Evolutionary conservation across 1,140 invertebrate species (phyloP), one percentile per base, ranked within the genome.

Genomic region (Scaptomyza graminum): DNA sequence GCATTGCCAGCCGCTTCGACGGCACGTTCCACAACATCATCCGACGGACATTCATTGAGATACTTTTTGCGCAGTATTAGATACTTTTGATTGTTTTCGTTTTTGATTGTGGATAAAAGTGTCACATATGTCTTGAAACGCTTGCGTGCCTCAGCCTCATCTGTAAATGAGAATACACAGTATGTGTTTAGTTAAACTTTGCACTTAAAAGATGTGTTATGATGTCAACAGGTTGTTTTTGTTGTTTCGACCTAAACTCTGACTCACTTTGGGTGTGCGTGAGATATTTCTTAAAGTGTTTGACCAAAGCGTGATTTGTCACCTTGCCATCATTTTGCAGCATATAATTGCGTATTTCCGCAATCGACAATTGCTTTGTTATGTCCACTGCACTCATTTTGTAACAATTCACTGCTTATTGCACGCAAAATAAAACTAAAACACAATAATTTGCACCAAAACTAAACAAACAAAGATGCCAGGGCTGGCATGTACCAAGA

Each of bases 81-180:
- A 92, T 95, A 96, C 91, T 97, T 98, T 84, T 97, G 96, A 64
- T 95, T 96, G 92, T 95, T 94, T 88, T 95, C 95, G 74, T 94
- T 94, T 90, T 95, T 97, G 50, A 98, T 97, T 6, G 95, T 95
- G 3, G 97, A 96, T 68, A 99, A 92, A 37, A 94, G 94, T 90
- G 98, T 98, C 3, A 99, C 96, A 92, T 96, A 97, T 65, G 97
- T 96, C 93, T 98, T 98, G 90, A 98, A 98, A 74, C 95, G 94
- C 74, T 94, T 95, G 76, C 97, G 93, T 1, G 97, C 96, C 92
- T 96, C 65, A 95, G 97, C 96, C 92, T 96, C 65, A 95, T 77
- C 84, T 88, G 69, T 9, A 31, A 46, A 41, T 16, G 13, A 47
- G 12, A 51, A 39, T 54, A 47, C 34, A 49, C 12, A 41, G 37